Evolutionary conservation across 2,888 invertebrate genomes (phyloP).

Genomic region (Aphidius colemani): DNA sequence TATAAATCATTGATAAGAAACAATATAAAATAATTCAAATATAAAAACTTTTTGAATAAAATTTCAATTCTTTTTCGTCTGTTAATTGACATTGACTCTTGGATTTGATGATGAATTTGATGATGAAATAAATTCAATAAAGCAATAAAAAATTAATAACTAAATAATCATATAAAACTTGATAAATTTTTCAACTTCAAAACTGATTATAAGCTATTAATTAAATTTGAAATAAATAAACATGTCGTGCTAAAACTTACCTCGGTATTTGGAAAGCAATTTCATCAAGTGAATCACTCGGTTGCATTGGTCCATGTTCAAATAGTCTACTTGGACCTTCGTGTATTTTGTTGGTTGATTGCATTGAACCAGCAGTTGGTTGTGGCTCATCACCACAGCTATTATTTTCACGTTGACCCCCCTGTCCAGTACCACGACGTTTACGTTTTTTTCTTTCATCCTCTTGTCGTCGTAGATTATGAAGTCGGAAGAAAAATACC

Average conservation of each 20-base stretch:
- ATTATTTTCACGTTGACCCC: conserved; percentile 54
- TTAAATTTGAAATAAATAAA: no score
- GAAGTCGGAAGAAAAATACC: conserved; percentile 94
- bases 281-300: conserved; percentile 88
- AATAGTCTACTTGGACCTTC: conserved; percentile 79
- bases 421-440: conserved; percentile 51
- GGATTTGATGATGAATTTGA: no score
- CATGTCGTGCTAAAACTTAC: conserved; percentile 62
- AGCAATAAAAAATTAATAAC: no score
- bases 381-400: conserved; percentile 53
- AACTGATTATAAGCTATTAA: no score
- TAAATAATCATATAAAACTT: no score
- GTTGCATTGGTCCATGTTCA: conserved; percentile 82
- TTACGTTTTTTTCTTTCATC: conserved; percentile 69
- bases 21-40: no score
- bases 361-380: conserved; percentile 58
- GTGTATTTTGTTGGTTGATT: conserved; percentile 63
- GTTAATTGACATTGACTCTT: no score
- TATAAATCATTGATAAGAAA: no score
- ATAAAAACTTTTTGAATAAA: no score
- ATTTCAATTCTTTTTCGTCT: no score
- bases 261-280: conserved; percentile 92
- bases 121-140: no score
- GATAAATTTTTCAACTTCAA: no score
- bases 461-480: conserved; percentile 86